Conservation (phyloP, 2,888 invertebrate species). For the Ornithoptera alexandrae region DNA sequence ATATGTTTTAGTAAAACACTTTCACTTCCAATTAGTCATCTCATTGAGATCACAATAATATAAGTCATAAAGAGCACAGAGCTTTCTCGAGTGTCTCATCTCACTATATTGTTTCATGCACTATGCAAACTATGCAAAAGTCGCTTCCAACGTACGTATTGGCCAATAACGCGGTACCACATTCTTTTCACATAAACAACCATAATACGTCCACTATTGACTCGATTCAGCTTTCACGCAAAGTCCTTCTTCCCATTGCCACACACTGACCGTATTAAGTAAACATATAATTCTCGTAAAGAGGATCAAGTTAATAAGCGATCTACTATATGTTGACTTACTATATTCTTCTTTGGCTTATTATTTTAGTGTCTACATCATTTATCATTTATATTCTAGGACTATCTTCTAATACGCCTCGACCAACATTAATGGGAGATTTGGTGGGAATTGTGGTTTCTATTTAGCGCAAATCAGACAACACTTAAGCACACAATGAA, state of each 20-base stretch:
- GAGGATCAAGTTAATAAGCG: background rate
- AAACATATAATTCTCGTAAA: background rate
- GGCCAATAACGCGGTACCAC: background rate
- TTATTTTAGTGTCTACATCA: background rate
- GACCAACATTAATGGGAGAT: no score
- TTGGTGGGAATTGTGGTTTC: background rate
- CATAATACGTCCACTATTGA: background rate
- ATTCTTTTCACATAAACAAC: background rate
- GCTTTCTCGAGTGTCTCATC: background rate
- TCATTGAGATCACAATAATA: no score
- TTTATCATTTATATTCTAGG: background rate
- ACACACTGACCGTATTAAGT: background rate
- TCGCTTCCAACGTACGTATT: conserved; percentile 1
- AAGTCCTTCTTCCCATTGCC: background rate
- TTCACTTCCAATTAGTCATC: background rate
- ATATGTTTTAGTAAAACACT: background rate
- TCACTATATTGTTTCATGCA: background rate
- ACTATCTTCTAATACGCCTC: background rate
- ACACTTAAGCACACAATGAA: background rate
- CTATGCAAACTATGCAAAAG: background rate
- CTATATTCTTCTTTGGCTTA: conserved; percentile 2
- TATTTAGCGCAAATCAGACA: background rate
- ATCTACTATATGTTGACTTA: background rate
- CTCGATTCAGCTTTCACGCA: conserved; percentile 1
- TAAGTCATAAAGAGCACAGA: background rate